A percentile compares a stretch with the other conserved stretches of the same genome.
Conservation (phyloP, 2,888 invertebrate species). For the Agrypnus murinus region DNA sequence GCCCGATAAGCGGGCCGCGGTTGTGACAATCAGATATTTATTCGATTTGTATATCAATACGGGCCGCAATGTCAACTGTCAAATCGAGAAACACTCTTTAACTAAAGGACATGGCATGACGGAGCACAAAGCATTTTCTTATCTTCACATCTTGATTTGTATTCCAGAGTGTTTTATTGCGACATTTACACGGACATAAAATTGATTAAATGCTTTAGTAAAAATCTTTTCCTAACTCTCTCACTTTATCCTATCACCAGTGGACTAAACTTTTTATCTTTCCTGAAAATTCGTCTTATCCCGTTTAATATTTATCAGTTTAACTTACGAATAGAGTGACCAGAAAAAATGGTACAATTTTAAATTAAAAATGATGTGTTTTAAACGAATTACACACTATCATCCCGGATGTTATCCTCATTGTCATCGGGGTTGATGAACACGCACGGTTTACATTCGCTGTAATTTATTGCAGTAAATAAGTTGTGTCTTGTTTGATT, state of each 20-base stretch:
- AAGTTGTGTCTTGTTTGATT: too few relatives aligned
- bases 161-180: conserved; percentile 56
- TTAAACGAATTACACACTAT: too few relatives aligned
- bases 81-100: conserved; percentile 47
- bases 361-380: too few relatives aligned
- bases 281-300: too few relatives aligned
- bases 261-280: too few relatives aligned
- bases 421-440: too few relatives aligned
- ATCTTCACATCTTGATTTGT: conserved; percentile 52
- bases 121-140: conserved; percentile 46
- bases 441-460: too few relatives aligned
- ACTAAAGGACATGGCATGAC: conserved; percentile 50
- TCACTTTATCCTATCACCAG: background rate
- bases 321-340: too few relatives aligned
- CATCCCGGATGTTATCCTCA: too few relatives aligned
- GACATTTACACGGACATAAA: conserved; percentile 57
- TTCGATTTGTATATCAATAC: conserved; percentile 53
- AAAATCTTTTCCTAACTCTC: conserved; percentile 22
- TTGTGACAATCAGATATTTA: conserved; percentile 52
- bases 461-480: too few relatives aligned
- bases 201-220: conserved; percentile 52
- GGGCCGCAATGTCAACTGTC: conserved; percentile 53
- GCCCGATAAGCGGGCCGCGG: conserved; percentile 45
- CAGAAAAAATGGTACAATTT: too few relatives aligned
- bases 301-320: too few relatives aligned